phyloP scores from a whole-genome alignment of 2,888 invertebrate genomes.

The Micropterix aruncella region DNA sequence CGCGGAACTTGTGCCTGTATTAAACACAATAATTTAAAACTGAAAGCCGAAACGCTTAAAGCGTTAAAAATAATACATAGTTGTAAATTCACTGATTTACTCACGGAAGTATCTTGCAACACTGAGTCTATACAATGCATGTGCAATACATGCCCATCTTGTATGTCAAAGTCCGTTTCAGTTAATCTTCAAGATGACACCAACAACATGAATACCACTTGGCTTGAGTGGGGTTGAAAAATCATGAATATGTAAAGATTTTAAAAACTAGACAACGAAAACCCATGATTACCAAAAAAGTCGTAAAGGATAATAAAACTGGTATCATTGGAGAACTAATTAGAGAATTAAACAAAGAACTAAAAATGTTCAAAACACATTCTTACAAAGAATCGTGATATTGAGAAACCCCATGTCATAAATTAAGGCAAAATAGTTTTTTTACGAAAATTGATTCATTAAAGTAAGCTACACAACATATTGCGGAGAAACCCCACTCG shows the following conservation, averaged over 20 bases:
- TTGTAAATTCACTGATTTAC: too few relatives aligned
- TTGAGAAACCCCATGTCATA: too few relatives aligned
- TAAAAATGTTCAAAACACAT: slow-evolving; percentile 6
- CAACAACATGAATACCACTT: slow-evolving; percentile 9
- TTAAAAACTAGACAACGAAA: slow-evolving; percentile 6
- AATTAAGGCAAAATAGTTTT: too few relatives aligned
- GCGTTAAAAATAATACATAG: slow-evolving; percentile 5
- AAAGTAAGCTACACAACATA: too few relatives aligned
- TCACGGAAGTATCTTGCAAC: slow-evolving; percentile 7
- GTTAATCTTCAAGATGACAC: slow-evolving; percentile 9
- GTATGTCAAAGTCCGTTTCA: slow-evolving; percentile 8
- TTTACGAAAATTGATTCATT: too few relatives aligned
- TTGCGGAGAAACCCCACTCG: too few relatives aligned
- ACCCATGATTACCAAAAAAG: slow-evolving; percentile 8
- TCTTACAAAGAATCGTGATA: too few relatives aligned
- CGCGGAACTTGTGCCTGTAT: slow-evolving; percentile 7
- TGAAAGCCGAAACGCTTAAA: slow-evolving; percentile 8
- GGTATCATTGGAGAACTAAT: slow-evolving; percentile 6
- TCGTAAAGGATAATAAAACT: slow-evolving; percentile 9
- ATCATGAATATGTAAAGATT: too few relatives aligned
- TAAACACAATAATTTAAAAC: slow-evolving; percentile 9
- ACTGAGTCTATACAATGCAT: slow-evolving; percentile 8
- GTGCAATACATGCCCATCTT: slow-evolving; percentile 10
- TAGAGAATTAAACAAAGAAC: slow-evolving; percentile 5
- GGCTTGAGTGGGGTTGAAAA: slow-evolving; percentile 8